Base-by-base conservation (phyloP, 2,797 vertebrate species). In the Bovichtus diacanthus region DNA sequence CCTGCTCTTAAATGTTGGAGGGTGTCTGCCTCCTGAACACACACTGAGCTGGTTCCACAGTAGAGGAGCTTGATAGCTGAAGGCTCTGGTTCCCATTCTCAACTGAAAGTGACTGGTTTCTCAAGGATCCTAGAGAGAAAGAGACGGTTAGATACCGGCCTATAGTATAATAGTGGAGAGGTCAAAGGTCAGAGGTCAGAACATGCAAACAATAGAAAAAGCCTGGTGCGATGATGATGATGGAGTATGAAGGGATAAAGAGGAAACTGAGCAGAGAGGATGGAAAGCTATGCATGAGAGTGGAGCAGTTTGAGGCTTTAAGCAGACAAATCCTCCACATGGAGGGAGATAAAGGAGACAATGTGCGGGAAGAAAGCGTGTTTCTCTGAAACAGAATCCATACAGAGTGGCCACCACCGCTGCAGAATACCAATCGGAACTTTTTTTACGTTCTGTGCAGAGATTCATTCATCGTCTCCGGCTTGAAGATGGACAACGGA, bases 271-370 rank as follows among this genome's bases (percentile, higher is more conserved):
- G 71, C 36, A 25, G 34, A 49, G 73, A 55, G 36, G 9, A 47
- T 12, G 10, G 23, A 38, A 25, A 43, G 38, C 67, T 47, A 71
- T 29, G 60, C 44, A 41, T 19, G 39, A 36, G 39, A 36, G 74
- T 3, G 39, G 15, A 56, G 43, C 53, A 46, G 70, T 60, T n/a
- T 18, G 79, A 76, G 75, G 68, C 47, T 84, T 72, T 72, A 75
- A 56, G 58, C 41, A 27, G 58, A 77, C 75, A 73, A 66, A 69
- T 74, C 76, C 69, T 66, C 61, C 56, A 64, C 23, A 19, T 36
- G 29, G 70, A 76, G 54, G n/a, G 41, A 80, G 80, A 78, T 70
- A 66, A 81, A 73, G 71, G 31, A 85, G 65, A 78, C 51, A 36
- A 58, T 78, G 70, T 49, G 51, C 27, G 6, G 39, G 7, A 64